These are phyloP conservation scores for Rhagonycha fulva DNA, from an alignment of 2,888 invertebrate genomes.

Conservation along the genomic window DNA sequence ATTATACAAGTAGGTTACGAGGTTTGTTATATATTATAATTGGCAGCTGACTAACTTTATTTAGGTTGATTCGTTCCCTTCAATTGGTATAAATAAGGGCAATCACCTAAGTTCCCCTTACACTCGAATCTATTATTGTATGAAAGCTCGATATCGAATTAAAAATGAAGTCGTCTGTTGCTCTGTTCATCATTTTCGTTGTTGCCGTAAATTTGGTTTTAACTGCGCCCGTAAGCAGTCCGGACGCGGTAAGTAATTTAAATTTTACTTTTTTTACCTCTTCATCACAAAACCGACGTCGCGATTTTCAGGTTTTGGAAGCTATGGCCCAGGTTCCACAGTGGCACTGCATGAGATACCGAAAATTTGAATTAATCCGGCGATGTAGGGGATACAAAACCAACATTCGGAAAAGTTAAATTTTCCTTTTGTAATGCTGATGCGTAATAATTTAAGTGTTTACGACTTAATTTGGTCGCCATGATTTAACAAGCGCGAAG, in stretches of 20 bases:
- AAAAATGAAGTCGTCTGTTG: conserved; percentile 22
- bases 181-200: conserved; percentile 13
- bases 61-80: conserved; percentile 30
- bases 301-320: conserved; percentile 63
- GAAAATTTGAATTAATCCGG: conserved; percentile 77
- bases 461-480: background rate
- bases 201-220: conserved; percentile 9
- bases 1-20: conserved; percentile 28
- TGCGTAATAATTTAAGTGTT: background rate
- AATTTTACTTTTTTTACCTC: conserved; percentile 2
- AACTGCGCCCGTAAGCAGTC: conserved; percentile 33
- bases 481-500: background rate
- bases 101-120: conserved; percentile 19
- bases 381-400: conserved; percentile 77
- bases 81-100: conserved; percentile 31
- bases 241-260: conserved; percentile 34
- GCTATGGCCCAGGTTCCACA: conserved; percentile 80
- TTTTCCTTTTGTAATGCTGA: too few relatives aligned
- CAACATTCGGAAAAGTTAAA: conserved; percentile 43
- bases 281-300: background rate
- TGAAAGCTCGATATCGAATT: background rate
- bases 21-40: conserved; percentile 24
- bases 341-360: conserved; percentile 83
- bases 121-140: conserved; percentile 2
- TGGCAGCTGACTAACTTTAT: conserved; percentile 12